Percentiles rank a stretch among this genome's conserved stretches.
Conservation (phyloP, 2,888 invertebrate genomes). For the Drosophila leonis region DNA sequence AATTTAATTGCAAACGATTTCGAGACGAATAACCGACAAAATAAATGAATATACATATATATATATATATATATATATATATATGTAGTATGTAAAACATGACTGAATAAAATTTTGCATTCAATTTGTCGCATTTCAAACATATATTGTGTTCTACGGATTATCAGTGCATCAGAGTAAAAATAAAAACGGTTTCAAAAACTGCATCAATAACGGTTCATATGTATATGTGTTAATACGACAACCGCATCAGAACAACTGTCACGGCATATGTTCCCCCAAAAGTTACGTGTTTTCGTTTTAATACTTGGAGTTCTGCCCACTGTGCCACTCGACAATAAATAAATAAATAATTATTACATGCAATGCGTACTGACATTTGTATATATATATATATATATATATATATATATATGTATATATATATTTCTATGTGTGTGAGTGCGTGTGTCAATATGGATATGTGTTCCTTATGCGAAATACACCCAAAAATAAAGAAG, state of each 20-base stretch:
- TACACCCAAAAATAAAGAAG: not conserved
- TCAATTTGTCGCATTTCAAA: not conserved
- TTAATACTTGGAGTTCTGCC: not conserved
- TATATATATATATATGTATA: too few species aligned
- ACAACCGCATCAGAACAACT: constrained; percentile 24
- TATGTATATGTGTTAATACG: not conserved
- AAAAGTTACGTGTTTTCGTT: not conserved
- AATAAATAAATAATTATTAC: not conserved
- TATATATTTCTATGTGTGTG: not conserved
- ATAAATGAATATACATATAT: not conserved
- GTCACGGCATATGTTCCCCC: constrained; percentile 14
- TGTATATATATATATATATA: too few species aligned
- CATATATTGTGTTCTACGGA: constrained; percentile 6
- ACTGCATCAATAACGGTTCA: not conserved
- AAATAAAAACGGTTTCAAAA: not conserved
- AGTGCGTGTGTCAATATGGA: not conserved
- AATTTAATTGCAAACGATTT: not conserved
- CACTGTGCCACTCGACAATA: not conserved
- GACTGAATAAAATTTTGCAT: not conserved
- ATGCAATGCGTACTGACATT: not conserved
- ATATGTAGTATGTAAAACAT: not conserved
- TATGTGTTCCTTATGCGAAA: too few species aligned
- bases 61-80: not conserved
- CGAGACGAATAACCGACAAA: not conserved
- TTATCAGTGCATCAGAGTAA: constrained; percentile 30